These are phyloP conservation scores for Eristalinus aeneus DNA, from an alignment of 2,888 invertebrate genomes.

Conservation along the genomic window DNA sequence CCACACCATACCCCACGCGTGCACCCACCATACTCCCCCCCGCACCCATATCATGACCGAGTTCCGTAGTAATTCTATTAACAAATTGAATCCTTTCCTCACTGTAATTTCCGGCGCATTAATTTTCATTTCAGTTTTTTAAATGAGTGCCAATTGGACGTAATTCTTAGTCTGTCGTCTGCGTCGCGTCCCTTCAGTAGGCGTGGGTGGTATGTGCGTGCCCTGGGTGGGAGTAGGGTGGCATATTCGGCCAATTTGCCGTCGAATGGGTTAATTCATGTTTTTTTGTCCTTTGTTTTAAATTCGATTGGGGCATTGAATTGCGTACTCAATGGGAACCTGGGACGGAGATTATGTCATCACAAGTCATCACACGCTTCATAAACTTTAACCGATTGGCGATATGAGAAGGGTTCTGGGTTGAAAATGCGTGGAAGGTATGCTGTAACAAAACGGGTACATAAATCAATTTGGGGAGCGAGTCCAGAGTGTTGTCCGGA, in stretches of 20 bases:
- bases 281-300: not conserved
- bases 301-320: not conserved
- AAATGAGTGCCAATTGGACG: conserved; percentile 61
- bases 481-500: too few relatives aligned
- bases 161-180: conserved; percentile 19
- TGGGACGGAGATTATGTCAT: not conserved
- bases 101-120: conserved; percentile 78
- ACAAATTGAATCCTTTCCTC: conserved; percentile 74
- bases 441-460: too few relatives aligned
- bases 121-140: conserved; percentile 74
- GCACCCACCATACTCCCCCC: not conserved
- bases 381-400: not conserved
- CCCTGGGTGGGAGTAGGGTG: not conserved
- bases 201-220: not conserved
- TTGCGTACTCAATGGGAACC: not conserved
- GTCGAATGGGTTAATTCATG: not conserved
- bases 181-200: too few relatives aligned
- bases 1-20: not conserved
- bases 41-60: conserved; percentile 30
- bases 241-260: not conserved
- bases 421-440: not conserved
- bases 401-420: not conserved
- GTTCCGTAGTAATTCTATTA: conserved; percentile 55
- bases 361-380: not conserved
- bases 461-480: too few relatives aligned